Base-by-base conservation (phyloP, 2,113 vertebrate species). In the Aspiorhynchus laticeps region DNA sequence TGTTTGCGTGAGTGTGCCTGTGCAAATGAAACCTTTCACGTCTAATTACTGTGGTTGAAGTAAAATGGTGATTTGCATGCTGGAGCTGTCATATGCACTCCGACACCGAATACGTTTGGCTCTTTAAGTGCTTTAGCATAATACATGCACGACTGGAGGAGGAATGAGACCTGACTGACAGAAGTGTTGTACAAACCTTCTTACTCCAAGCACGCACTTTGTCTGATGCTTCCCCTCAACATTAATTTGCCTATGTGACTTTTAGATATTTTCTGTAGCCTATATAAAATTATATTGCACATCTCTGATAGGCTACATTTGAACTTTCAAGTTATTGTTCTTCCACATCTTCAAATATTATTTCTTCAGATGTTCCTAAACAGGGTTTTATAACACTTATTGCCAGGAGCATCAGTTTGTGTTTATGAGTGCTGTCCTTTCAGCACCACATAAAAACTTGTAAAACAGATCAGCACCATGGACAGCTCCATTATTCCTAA, bases 101-200 rank as follows among this genome's bases (percentile, higher is more conserved):
- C 17, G 83, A 84, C 83, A 75, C 83, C 9, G 4, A 74, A 53
- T 26, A 41, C 10, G 51, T 48, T 73, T 8, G 9, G 51, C 69
- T 84, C 21, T 75, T 84, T 26, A 84, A 84, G 83, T 74, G 83
- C 83, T 84, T 84, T 38, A 59, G 69, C 83, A 74, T 59, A 84
- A 74, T 59, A 53, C 67, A 51, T 36, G 46, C 46, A n/a, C 15
- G 48, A 69, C 31, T 84, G 83, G 33, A 73, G 9, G 2, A 53
- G 4, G 24, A 75, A 84, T 59, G 8, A 15, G n/a, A 43, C 28
- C 69, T 26, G 67, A 84, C 21, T 74, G 69, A 48, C 63, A 83
- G 65, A 71, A 53, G 28, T 33, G 43, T 71, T 83, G 19, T 51
- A 24, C 63, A 71, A 69, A 69, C 80, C n/a, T 69, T 69, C 61